A percentile compares a stretch with the other conserved stretches of the same genome.
phyloP scores from a whole-genome alignment of 2,888 invertebrate species.

The Euproctis similis region DNA sequence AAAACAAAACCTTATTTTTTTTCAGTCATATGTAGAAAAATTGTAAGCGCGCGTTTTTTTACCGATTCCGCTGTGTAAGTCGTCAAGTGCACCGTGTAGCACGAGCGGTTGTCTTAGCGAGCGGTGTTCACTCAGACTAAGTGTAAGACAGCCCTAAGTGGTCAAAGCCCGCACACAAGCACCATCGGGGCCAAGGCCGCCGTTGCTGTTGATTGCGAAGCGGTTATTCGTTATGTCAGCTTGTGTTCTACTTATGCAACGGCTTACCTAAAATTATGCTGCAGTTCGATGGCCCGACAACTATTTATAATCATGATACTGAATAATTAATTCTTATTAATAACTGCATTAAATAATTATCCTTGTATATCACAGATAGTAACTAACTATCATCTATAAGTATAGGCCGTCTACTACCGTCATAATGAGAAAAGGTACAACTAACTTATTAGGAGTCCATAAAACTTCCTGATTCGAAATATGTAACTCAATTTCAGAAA shows the following conservation, averaged over 20 bases:
- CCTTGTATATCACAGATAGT: too few relatives aligned
- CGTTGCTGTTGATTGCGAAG: conserved; percentile 55
- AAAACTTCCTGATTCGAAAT: too few relatives aligned
- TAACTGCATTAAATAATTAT: neutral
- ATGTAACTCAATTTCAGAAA: too few relatives aligned
- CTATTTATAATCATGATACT: conserved; percentile 17
- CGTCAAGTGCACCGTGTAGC: conserved; percentile 31
- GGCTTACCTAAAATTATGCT: conserved; percentile 49
- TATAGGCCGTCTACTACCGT: too few relatives aligned
- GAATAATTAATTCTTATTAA: conserved; percentile 1
- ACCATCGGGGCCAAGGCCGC: conserved; percentile 63
- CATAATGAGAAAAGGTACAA: too few relatives aligned
- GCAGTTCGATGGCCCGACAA: conserved; percentile 58
- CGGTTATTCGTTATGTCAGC: conserved; percentile 66
- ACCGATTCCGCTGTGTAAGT: conserved; percentile 35
- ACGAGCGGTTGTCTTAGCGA: too few relatives aligned
- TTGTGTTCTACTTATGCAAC: conserved; percentile 72
- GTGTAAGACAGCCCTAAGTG: too few relatives aligned
- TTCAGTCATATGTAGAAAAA: too few relatives aligned
- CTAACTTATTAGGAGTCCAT: too few relatives aligned
- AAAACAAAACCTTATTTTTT: too few relatives aligned
- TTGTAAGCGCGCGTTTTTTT: conserved; percentile 27
- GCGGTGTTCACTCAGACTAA: conserved; percentile 27
- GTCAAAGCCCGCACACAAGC: conserved; percentile 24
- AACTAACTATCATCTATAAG: too few relatives aligned